Evolutionary conservation across 2,888 invertebrate species (phyloP).

Genomic region (Pandemis cinnamomeana): DNA sequence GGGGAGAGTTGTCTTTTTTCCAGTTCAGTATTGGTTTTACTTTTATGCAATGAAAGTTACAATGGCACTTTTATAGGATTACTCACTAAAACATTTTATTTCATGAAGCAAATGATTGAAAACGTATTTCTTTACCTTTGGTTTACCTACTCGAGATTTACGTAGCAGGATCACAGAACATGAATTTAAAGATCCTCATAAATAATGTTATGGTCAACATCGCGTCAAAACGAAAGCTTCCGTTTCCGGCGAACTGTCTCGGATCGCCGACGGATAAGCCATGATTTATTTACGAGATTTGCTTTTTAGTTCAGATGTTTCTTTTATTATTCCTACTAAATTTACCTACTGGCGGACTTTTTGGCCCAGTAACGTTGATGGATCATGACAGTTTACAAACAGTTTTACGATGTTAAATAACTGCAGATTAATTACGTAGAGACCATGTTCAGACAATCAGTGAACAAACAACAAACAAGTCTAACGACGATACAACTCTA

Average conservation of each 20-base stretch:
- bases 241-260: conserved; percentile 22
- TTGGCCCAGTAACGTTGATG: conserved; percentile 1
- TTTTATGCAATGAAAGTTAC: neutral
- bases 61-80: neutral
- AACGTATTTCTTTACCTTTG: neutral
- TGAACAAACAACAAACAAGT: neutral
- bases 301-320: conserved; percentile 30
- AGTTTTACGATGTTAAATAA: neutral
- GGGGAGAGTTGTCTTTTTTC: neutral
- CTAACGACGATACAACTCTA: neutral
- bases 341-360: neutral
- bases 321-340: conserved; percentile 11
- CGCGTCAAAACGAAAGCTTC: conserved; percentile 32
- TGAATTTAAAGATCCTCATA: conserved; percentile 13
- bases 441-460: neutral
- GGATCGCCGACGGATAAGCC: conserved; percentile 28
- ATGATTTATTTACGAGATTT: conserved; percentile 38
- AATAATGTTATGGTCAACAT: conserved; percentile 35
- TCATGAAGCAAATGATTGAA: neutral
- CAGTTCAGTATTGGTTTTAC: neutral
- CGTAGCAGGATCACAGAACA: neutral
- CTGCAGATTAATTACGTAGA: neutral
- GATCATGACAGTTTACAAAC: neutral
- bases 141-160: neutral
- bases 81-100: neutral